Evolutionary conservation across 2,888 invertebrate species (phyloP).

Genomic region (Nomada ferruginata): DNA sequence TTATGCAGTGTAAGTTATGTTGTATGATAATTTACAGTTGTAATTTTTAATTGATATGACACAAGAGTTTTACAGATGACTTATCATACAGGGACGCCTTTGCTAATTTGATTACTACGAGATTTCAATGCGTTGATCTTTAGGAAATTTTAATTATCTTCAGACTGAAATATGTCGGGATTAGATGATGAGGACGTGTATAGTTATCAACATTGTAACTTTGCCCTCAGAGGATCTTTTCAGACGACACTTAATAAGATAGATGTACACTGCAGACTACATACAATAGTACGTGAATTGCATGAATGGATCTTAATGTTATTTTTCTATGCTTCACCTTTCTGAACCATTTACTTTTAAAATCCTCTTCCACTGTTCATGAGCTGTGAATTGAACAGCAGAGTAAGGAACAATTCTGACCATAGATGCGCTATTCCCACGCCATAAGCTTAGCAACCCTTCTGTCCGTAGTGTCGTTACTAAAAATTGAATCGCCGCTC

Average conservation of each 20-base stretch:
- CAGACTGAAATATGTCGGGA: no score
- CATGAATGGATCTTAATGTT: no score
- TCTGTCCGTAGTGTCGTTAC: conserved; percentile 89
- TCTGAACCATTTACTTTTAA: conserved; percentile 89
- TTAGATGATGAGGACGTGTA: no score
- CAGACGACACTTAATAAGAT: no score
- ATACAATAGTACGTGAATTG: no score
- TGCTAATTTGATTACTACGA: no score
- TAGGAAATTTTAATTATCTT: background rate
- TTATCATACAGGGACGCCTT: no score
- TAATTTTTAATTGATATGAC: background rate
- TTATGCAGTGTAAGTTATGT: no score
- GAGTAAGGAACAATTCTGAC: conserved; percentile 98
- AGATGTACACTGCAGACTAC: no score
- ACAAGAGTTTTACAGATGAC: background rate
- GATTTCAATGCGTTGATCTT: background rate
- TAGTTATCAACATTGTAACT: no score
- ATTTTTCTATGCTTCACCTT: conserved; percentile 82
- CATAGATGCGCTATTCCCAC: conserved; percentile 99
- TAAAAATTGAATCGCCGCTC: conserved; percentile 90
- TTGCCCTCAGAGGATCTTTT: no score
- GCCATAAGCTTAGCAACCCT: conserved; percentile 95
- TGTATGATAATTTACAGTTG: background rate
- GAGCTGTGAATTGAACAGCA: conserved; percentile 98
- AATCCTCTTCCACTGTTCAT: conserved; percentile 97